Percentiles rank a stretch among this genome's conserved stretches.
These are phyloP conservation scores for Papilio glaucus DNA, from an alignment of 1,140 invertebrate genomes.

Conservation along the genomic window DNA sequence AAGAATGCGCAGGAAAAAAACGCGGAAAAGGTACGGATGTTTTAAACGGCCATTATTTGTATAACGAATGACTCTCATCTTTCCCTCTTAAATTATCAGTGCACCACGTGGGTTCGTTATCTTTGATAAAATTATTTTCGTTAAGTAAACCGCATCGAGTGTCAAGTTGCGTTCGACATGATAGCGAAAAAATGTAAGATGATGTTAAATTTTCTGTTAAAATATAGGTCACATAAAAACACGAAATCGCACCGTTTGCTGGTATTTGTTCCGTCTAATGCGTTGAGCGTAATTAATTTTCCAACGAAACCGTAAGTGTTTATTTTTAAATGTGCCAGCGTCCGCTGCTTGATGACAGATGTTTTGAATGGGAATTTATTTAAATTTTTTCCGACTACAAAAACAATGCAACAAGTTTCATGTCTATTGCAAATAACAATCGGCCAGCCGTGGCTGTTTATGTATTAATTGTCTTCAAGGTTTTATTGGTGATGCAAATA, in stretches of 20 bases:
- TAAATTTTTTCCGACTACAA: background rate
- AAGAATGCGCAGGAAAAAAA: conserved; percentile 59
- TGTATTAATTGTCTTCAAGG: conserved; percentile 10
- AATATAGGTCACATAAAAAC: conserved; percentile 19
- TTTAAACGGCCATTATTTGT: background rate
- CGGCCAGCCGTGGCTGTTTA: background rate
- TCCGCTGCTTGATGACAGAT: background rate
- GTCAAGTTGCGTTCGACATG: background rate
- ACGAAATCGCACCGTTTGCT: background rate
- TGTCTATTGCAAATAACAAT: conserved; percentile 1
- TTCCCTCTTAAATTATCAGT: conserved; percentile 17
- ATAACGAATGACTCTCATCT: background rate
- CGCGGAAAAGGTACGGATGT: conserved; percentile 50
- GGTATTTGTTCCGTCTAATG: conserved; percentile 16
- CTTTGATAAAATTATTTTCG: conserved; percentile 4
- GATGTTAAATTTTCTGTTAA: conserved; percentile 3
- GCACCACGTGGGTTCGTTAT: conserved; percentile 36
- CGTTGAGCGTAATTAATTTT: conserved; percentile 13
- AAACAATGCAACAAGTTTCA: conserved; percentile 5
- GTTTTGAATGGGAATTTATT: background rate
- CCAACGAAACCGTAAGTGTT: conserved; percentile 19
- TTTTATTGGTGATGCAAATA: conserved; percentile 7
- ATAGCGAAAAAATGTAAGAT: background rate
- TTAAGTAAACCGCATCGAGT: conserved; percentile 7
- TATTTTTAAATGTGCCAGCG: conserved; percentile 1